Conservation (phyloP, 2,888 invertebrate genomes). For the Zaprionus bogoriensis region DNA sequence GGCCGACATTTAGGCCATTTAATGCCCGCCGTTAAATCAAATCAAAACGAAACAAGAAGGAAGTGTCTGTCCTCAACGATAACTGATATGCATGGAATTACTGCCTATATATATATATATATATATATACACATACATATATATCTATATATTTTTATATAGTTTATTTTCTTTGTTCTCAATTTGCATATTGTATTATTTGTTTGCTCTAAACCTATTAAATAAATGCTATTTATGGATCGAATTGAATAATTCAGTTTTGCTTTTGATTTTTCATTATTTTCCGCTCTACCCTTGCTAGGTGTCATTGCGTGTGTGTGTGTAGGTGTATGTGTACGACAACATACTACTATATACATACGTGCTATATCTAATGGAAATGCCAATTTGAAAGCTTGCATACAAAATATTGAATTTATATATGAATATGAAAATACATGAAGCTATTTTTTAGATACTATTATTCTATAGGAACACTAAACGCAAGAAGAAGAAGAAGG, state of each 20-base stretch:
- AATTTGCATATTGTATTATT: constrained; percentile 22
- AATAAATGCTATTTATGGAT: constrained; percentile 33
- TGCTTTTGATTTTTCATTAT: background rate
- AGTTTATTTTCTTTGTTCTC: constrained; percentile 21
- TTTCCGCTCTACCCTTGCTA: background rate
- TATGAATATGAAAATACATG: constrained; percentile 34
- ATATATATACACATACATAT: constrained; percentile 5
- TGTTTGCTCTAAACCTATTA: constrained; percentile 12
- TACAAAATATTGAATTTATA: constrained; percentile 51
- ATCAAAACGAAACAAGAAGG: background rate
- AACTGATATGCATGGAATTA: constrained; percentile 8
- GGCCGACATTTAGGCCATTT: constrained; percentile 9
- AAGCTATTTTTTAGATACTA: constrained; percentile 75
- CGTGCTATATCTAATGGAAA: constrained; percentile 52
- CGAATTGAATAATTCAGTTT: constrained; percentile 1
- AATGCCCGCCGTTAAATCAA: constrained; percentile 16
- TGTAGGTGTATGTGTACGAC: constrained; percentile 6
- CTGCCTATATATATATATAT: constrained; percentile 4
- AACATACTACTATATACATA: background rate
- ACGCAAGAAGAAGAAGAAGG: constrained; percentile 25
- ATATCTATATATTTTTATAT: constrained; percentile 2
- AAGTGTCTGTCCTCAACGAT: constrained; percentile 12
- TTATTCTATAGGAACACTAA: constrained; percentile 36
- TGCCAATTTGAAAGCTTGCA: constrained; percentile 74
- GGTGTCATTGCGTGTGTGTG: constrained; percentile 5